Percentiles rank a stretch among this genome's conserved stretches.
Evolutionary conservation across 2,797 vertebrate genomes (phyloP).

Genomic region (Channallabes apus): DNA sequence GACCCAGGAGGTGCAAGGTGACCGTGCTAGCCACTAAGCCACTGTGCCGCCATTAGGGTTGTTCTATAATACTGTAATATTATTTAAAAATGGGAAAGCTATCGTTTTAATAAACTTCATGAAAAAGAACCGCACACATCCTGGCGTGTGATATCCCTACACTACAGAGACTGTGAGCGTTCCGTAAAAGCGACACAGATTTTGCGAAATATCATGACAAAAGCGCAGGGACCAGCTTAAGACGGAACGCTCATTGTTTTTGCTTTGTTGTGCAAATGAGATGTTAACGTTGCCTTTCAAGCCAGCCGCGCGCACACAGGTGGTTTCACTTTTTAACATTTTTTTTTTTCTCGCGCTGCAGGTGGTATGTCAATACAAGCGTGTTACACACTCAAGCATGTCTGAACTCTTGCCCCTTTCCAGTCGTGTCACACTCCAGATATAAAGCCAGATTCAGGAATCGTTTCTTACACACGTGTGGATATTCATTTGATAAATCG

Average conservation of each 20-base stretch:
- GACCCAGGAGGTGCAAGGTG: too few species aligned
- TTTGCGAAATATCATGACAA: not conserved
- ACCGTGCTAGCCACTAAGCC: too few species aligned
- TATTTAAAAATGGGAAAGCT: too few species aligned
- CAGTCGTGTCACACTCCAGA: not conserved
- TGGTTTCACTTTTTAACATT: not conserved
- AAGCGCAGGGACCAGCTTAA: not conserved
- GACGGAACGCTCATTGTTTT: not conserved
- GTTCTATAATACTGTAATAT: too few species aligned
- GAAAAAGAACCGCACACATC: not conserved
- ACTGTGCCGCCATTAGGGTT: too few species aligned
- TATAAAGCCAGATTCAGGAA: not conserved
- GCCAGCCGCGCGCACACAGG: not conserved
- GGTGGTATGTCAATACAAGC: not conserved
- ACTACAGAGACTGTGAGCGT: not conserved
- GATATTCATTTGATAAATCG: not conserved
- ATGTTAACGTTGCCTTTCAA: not conserved
- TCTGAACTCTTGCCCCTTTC: not conserved
- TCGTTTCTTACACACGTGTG: not conserved
- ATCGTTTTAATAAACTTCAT: too few species aligned
- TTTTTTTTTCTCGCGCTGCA: not conserved
- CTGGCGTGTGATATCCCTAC: not conserved
- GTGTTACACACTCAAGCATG: too few species aligned
- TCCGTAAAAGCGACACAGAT: not conserved
- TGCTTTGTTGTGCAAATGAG: slow-evolving; percentile 9